phyloP scores from a whole-genome alignment of 2,888 invertebrate species.

The Gerris lacustris region DNA sequence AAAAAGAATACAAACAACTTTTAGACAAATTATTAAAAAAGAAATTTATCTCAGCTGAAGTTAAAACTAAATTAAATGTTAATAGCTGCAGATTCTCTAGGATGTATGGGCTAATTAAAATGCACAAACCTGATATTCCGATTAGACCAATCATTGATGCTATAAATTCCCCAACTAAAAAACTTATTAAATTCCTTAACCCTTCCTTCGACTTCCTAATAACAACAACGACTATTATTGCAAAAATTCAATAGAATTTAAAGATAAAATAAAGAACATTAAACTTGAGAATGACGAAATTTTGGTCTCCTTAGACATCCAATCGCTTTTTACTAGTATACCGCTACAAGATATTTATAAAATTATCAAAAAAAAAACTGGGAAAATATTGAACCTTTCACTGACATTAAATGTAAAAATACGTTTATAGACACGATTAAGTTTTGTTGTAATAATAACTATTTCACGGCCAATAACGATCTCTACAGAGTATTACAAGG shows the following conservation, averaged over 20 bases:
- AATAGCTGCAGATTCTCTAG: not conserved
- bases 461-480: not conserved
- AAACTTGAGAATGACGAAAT: not conserved
- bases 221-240: no score
- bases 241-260: not conserved
- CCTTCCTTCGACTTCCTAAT: no score
- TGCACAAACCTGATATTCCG: not conserved
- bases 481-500: not conserved
- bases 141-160: not conserved
- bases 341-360: not conserved
- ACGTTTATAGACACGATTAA: not conserved
- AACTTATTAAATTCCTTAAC: not conserved
- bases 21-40: not conserved
- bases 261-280: not conserved
- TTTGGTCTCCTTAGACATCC: not conserved
- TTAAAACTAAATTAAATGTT: not conserved
- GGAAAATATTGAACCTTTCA: not conserved
- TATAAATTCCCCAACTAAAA: not conserved
- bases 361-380: not conserved
- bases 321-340: not conserved
- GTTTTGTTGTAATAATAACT: not conserved
- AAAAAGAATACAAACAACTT: not conserved
- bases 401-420: not conserved
- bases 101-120: not conserved
- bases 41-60: not conserved